A percentile compares a stretch with the other conserved stretches of the same genome.
phyloP scores from a whole-genome alignment of 2,888 invertebrate species.

The Ptychoptera contaminata region DNA sequence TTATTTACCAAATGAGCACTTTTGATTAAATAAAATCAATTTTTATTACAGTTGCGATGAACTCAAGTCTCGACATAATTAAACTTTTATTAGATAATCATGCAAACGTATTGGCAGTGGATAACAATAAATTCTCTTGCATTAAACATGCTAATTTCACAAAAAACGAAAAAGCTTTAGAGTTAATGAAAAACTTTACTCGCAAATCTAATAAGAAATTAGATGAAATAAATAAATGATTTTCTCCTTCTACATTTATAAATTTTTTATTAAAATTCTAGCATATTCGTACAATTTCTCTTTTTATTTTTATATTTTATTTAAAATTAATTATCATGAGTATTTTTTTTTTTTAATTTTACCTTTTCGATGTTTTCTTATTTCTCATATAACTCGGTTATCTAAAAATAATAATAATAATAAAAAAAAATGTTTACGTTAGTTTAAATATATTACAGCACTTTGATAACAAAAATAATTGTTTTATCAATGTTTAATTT shows the following conservation, averaged over 20 bases:
- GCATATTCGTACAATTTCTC: neutral
- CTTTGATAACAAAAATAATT: too few species aligned
- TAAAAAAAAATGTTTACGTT: too few species aligned
- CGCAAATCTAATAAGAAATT: neutral
- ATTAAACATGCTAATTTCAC: conserved; percentile 22
- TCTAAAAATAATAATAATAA: too few species aligned
- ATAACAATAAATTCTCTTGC: conserved; percentile 20
- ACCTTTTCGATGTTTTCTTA: too few species aligned
- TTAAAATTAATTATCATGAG: too few species aligned
- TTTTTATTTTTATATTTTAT: neutral
- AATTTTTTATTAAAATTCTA: too few species aligned
- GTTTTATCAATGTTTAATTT: too few species aligned
- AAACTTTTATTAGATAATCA: conserved; percentile 23
- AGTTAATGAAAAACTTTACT: conserved; percentile 17
- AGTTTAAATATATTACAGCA: too few species aligned
- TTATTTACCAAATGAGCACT: too few species aligned
- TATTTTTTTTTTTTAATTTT: too few species aligned
- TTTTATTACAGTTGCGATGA: conserved; percentile 21
- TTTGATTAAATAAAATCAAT: too few species aligned
- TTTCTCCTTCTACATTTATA: neutral
- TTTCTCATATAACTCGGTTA: too few species aligned
- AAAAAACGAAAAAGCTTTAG: conserved; percentile 16
- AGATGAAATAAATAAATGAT: neutral
- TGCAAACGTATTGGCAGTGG: conserved; percentile 18
- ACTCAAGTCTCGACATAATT: conserved; percentile 20